Evolutionary conservation across 1,140 invertebrate species (phyloP), one percentile per base, ranked within the genome.

Genomic region (Penaeus vannamei): DNA sequence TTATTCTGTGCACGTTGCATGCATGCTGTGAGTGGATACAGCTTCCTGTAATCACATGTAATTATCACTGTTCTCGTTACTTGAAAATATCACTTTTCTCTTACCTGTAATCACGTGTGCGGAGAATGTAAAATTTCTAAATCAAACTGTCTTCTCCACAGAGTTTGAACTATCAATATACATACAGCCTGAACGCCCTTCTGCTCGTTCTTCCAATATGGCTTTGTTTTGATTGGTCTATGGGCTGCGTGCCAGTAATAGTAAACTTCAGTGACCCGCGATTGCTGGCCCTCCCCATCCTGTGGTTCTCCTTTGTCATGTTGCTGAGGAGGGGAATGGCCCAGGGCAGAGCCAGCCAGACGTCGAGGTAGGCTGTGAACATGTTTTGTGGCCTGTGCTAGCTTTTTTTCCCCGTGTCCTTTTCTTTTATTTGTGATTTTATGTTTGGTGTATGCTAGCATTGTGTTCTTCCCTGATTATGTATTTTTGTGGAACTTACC

Each of bases 191-290:
- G 42, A 98, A 98, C 93, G 90, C 95, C 42, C 95, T 97, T 93
- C 93, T 98, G 79, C 92, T 98, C 85, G 91, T 98, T 23, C 97
- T 96, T 93, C 97, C 97, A 5, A 94, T 96, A 89, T 95, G 91
- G 97, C 93, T 98, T 12, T 97, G 97, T 92, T 98, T 97, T 93
- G 97, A 98, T 93, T 98, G 97, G 97, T 97, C 97, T 2, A 97
- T 98, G 96, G 97, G 97, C 36, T 98, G 97, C 92, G 92, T 98
- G 84, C 95, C 96, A 76, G 92, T 97, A 22, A 95, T 98, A 79
- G 93, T 94, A 83, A 93, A 92, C 77, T 91, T 94, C 5, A 92
- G 91, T 81, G 96, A 97, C 93, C 92, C 92, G 84, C 94, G 97
- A 92, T 93, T 96, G 60, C 87, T 96, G 79, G 93, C 94, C 91